phyloP scores from a whole-genome alignment of 2,113 vertebrate genomes.

The Bostrychus sinensis region DNA sequence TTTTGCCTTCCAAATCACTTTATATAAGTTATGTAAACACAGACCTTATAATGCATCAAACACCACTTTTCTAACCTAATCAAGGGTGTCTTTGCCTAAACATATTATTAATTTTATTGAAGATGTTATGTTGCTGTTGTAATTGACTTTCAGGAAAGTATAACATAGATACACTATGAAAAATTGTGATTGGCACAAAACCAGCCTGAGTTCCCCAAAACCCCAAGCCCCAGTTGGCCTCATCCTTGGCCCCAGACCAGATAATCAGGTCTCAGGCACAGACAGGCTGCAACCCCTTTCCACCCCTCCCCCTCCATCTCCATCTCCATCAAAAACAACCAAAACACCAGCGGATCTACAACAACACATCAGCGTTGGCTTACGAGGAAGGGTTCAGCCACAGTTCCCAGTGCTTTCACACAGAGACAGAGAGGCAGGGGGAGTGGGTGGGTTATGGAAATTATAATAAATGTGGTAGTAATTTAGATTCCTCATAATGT shows the following conservation, averaged over 20 bases:
- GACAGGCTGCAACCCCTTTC: conserved; percentile 36
- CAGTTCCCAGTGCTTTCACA: conserved; percentile 34
- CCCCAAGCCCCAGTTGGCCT: conserved; percentile 9
- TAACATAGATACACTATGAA: not conserved
- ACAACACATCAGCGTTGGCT: conserved; percentile 24
- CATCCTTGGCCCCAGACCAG: conserved; percentile 25
- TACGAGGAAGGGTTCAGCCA: conserved; percentile 38
- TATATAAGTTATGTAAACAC: too few relatives aligned
- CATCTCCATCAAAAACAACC: conserved; percentile 28
- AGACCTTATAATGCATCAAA: too few relatives aligned
- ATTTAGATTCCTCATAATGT: conserved; percentile 67
- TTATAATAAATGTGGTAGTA: conserved; percentile 65
- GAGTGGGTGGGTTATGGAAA: conserved; percentile 21
- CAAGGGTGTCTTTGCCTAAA: too few relatives aligned
- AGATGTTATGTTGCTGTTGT: too few relatives aligned
- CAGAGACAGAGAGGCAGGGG: conserved; percentile 15
- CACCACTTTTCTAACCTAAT: too few relatives aligned
- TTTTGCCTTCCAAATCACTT: too few relatives aligned
- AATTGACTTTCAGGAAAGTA: too few relatives aligned
- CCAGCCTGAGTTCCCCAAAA: conserved; percentile 41
- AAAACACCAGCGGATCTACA: conserved; percentile 38
- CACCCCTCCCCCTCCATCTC: conserved; percentile 10
- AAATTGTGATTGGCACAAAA: conserved; percentile 28
- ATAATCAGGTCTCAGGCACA: conserved; percentile 38
- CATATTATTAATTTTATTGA: too few relatives aligned